These are phyloP conservation scores for Drosophila baimaii DNA, from an alignment of 1,140 invertebrate species.

Conservation along the genomic window DNA sequence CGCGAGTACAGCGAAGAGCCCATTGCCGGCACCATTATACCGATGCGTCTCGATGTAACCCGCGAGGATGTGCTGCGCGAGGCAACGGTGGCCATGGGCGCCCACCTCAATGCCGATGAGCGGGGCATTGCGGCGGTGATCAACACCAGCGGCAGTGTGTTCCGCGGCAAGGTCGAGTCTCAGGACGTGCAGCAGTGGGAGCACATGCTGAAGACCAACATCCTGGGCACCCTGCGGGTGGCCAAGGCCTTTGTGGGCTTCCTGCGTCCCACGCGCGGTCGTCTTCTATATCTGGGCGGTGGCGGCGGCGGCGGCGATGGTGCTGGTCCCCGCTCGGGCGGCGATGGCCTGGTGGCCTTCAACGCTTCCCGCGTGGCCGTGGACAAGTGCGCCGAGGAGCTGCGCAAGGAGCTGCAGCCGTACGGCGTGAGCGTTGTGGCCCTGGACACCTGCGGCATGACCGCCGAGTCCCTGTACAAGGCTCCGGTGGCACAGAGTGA, in stretches of 20 bases:
- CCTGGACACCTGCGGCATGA: slow-evolving; percentile 89
- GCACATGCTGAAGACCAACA: slow-evolving; percentile 90
- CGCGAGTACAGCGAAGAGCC: slow-evolving; percentile 85
- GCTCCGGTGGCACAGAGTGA: slow-evolving; percentile 86
- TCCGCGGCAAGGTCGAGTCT: slow-evolving; percentile 88
- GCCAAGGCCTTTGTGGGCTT: slow-evolving; percentile 90
- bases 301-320: slow-evolving; percentile 27
- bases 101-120: slow-evolving; percentile 92
- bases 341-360: slow-evolving; percentile 88
- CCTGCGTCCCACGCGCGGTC: slow-evolving; percentile 86
- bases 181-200: slow-evolving; percentile 92
- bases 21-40: slow-evolving; percentile 85
- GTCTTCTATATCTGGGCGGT: slow-evolving; percentile 87
- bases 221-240: slow-evolving; percentile 90
- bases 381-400: slow-evolving; percentile 89
- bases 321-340: slow-evolving; percentile 60
- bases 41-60: slow-evolving; percentile 91
- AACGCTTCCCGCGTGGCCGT: slow-evolving; percentile 89
- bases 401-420: slow-evolving; percentile 88
- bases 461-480: slow-evolving; percentile 87
- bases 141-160: slow-evolving; percentile 90
- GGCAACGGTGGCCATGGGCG: slow-evolving; percentile 90
- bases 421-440: slow-evolving; percentile 90
- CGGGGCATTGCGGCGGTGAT: slow-evolving; percentile 93
- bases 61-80: slow-evolving; percentile 91